Conservation (phyloP, 2,888 invertebrate genomes). For the Agrilus mali region DNA sequence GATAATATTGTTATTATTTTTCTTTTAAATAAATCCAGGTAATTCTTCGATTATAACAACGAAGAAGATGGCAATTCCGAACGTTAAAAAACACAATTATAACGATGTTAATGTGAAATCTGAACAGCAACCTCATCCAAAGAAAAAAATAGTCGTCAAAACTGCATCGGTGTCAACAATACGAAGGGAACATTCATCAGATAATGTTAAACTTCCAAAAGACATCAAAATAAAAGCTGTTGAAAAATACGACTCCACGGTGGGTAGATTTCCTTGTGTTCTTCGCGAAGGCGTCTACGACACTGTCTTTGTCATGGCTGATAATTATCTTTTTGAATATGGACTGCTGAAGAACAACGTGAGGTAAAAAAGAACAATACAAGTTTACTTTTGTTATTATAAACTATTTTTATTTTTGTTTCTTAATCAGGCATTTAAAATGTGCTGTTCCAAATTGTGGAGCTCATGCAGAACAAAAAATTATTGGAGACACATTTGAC, state of each 20-base stretch:
- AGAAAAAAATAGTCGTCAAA: conserved; percentile 4
- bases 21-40: no score
- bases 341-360: conserved; percentile 21
- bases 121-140: not conserved
- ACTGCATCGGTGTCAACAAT: not conserved
- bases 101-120: no score
- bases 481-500: conserved; percentile 13
- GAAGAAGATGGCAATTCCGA: no score
- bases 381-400: not conserved
- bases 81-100: no score
- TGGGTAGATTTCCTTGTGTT: conserved; percentile 18
- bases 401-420: conserved; percentile 3
- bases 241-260: conserved; percentile 15
- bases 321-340: conserved; percentile 25
- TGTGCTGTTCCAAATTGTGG: conserved; percentile 22
- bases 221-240: conserved; percentile 14
- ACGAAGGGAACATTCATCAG: conserved; percentile 9
- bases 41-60: no score
- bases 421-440: conserved; percentile 17
- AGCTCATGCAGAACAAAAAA: conserved; percentile 18
- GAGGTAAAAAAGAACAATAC: conserved; percentile 15
- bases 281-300: conserved; percentile 18
- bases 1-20: no score
- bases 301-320: conserved; percentile 20
- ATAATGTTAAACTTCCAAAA: conserved; percentile 15